phyloP scores from a whole-genome alignment of 2,797 vertebrate species.

The Gymnocypris eckloni region DNA sequence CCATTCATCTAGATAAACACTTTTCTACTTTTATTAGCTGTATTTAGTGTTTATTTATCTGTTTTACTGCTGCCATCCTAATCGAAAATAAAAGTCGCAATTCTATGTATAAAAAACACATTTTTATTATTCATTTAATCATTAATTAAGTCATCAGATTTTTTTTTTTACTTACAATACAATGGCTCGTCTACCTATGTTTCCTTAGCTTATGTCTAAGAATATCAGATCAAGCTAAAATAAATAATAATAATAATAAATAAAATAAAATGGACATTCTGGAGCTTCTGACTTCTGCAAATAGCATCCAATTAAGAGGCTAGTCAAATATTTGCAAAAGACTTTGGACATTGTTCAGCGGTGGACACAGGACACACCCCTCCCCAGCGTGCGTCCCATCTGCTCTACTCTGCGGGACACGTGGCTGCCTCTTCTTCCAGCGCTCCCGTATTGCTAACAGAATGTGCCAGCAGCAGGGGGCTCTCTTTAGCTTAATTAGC shows the following conservation, averaged over 20 bases:
- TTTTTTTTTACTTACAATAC: not conserved
- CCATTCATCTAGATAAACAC: no score
- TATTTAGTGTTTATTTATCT: not conserved
- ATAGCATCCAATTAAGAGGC: conserved; percentile 37
- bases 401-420: conserved; percentile 65
- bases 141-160: not conserved
- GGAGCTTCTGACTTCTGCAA: not conserved
- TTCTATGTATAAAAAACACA: not conserved
- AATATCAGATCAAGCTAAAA: not conserved
- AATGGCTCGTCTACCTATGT: not conserved
- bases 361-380: conserved; percentile 30
- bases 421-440: conserved; percentile 59
- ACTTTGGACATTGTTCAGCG: not conserved
- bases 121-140: no score
- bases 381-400: conserved; percentile 66
- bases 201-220: not conserved
- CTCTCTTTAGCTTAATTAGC: conserved; percentile 75
- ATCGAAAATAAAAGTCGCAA: not conserved
- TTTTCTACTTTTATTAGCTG: not conserved
- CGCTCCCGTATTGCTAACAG: conserved; percentile 64
- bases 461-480: conserved; percentile 59
- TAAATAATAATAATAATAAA: not conserved
- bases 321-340: conserved; percentile 27
- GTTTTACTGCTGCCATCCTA: not conserved
- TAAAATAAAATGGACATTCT: not conserved